These are phyloP conservation scores for Pedetes capensis DNA, from an alignment of 2,113 vertebrate genomes.

Conservation along the genomic window DNA sequence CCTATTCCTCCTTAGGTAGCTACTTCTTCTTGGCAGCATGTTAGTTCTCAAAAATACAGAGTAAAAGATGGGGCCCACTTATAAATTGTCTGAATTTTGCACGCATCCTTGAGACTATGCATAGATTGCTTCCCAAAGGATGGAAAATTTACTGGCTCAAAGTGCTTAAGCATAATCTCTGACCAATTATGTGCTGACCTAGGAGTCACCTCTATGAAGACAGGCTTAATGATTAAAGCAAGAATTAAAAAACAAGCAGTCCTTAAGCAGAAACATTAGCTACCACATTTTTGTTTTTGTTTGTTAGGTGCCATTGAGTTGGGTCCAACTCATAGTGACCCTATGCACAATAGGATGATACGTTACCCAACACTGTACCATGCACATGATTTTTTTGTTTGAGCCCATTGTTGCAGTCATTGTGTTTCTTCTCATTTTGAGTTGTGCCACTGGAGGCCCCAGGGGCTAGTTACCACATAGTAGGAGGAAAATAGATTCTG, in stretches of 20 bases:
- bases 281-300: no score
- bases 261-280: not conserved
- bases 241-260: not conserved
- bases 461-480: not conserved
- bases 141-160: not conserved
- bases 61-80: not conserved
- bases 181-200: not conserved
- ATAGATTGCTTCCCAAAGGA: not conserved
- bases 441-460: no score
- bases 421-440: no score
- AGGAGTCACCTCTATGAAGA: not conserved
- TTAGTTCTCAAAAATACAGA: not conserved
- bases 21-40: not conserved
- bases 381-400: no score
- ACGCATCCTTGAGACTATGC: not conserved
- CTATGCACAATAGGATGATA: no score
- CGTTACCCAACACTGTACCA: no score
- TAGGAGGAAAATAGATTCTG: not conserved
- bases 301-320: no score
- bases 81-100: not conserved
- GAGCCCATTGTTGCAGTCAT: no score
- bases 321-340: no score
- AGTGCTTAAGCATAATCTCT: not conserved
- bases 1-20: no score
- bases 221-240: not conserved